A percentile compares a stretch with the other conserved stretches of the same genome.
These are phyloP conservation scores for Silurus asotus DNA, from an alignment of 2,113 vertebrate species.

Conservation along the genomic window DNA sequence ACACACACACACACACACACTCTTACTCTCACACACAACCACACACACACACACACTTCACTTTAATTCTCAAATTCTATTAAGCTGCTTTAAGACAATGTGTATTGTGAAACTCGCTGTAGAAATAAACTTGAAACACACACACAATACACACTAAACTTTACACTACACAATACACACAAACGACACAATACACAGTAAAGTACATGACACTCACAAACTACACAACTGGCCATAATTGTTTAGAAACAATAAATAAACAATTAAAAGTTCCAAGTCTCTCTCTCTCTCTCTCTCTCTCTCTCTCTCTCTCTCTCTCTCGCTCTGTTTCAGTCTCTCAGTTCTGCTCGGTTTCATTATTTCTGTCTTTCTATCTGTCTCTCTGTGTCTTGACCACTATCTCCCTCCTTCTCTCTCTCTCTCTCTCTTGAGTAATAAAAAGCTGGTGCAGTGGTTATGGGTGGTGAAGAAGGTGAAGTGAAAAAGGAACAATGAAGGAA, in stretches of 20 bases:
- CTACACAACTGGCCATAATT: background rate
- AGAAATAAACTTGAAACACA: background rate
- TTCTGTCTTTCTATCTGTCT: background rate
- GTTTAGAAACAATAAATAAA: too few species aligned
- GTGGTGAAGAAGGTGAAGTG: too few species aligned
- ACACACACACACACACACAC: conserved; percentile 20
- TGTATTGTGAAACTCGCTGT: too few species aligned
- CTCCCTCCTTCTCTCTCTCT: background rate
- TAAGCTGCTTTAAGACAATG: too few species aligned
- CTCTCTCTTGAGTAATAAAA: background rate
- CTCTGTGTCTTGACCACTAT: background rate
- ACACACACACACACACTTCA: background rate
- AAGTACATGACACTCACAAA: background rate
- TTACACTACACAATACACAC: background rate
- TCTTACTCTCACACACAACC: background rate
- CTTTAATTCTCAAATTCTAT: too few species aligned
- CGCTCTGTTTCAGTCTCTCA: background rate
- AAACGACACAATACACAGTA: background rate
- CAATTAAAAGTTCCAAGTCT: background rate
- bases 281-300: background rate
- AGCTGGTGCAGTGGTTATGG: too few species aligned
- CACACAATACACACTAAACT: background rate
- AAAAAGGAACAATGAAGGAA: too few species aligned
- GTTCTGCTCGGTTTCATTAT: background rate
- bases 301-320: background rate